Conservation (phyloP, 2,797 vertebrate genomes). For the Acanthurus tractus region DNA sequence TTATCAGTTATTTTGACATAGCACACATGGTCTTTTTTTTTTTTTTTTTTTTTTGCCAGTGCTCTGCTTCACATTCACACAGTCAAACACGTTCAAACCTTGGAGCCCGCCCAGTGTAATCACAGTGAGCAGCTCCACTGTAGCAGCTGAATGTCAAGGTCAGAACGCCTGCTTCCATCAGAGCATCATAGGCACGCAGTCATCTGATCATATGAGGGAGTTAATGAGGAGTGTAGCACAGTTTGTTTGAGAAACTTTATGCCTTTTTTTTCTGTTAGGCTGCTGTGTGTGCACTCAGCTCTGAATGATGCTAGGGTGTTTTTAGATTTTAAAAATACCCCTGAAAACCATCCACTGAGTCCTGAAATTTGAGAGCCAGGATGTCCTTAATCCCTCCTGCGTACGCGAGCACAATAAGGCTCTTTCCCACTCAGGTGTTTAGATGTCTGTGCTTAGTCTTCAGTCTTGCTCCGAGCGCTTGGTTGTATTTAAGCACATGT, state of each 20-base stretch:
- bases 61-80: slow-evolving; percentile 36
- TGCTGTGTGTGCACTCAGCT: not conserved
- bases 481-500: slow-evolving; percentile 39
- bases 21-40: slow-evolving; percentile 22
- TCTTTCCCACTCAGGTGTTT: slow-evolving; percentile 57
- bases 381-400: slow-evolving; percentile 37
- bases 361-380: slow-evolving; percentile 30
- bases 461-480: slow-evolving; percentile 49
- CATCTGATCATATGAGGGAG: slow-evolving; percentile 17
- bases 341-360: slow-evolving; percentile 11
- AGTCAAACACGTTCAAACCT: slow-evolving; percentile 50
- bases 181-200: slow-evolving; percentile 5
- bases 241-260: slow-evolving; percentile 7
- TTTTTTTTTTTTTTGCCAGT: slow-evolving; percentile 31
- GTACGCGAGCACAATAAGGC: slow-evolving; percentile 49
- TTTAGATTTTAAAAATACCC: slow-evolving; percentile 25
- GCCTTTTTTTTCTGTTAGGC: slow-evolving; percentile 11
- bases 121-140: slow-evolving; percentile 48
- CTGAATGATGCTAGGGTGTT: slow-evolving; percentile 15
- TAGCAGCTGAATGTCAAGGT: slow-evolving; percentile 65
- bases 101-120: slow-evolving; percentile 63
- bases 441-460: slow-evolving; percentile 42
- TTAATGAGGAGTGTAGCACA: slow-evolving; percentile 17
- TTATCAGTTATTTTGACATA: slow-evolving; percentile 45
- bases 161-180: slow-evolving; percentile 32